Conservation (phyloP, 2,888 invertebrate genomes). For the Amphipyra berbera region DNA sequence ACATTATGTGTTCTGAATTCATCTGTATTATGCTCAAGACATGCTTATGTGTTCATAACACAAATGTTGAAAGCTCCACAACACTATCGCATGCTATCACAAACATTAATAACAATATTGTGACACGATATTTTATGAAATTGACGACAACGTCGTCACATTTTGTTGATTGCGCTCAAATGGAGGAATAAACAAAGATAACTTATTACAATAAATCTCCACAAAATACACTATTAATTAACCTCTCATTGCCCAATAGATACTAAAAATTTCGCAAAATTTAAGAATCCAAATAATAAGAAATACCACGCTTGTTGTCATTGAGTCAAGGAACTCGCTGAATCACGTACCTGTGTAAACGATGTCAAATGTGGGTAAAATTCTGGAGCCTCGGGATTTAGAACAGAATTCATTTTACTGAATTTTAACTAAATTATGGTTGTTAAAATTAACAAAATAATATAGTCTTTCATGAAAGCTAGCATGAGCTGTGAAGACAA, state of each 20-base stretch:
- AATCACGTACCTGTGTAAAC: conserved; percentile 76
- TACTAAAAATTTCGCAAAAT: conserved; percentile 31
- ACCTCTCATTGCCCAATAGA: not conserved
- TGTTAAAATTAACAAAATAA: conserved; percentile 53
- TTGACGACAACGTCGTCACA: not conserved
- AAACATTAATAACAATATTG: not conserved
- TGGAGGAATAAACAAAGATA: not conserved
- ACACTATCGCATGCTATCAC: not conserved
- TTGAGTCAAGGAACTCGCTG: conserved; percentile 54
- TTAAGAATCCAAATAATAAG: conserved; percentile 11
- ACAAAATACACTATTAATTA: not conserved
- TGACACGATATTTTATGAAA: not conserved
- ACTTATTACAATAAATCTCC: not conserved
- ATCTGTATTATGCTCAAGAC: no score
- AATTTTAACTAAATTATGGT: conserved; percentile 47
- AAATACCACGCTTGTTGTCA: conserved; percentile 74
- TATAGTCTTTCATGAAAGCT: conserved; percentile 53
- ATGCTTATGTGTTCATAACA: not conserved
- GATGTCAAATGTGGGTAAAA: conserved; percentile 77
- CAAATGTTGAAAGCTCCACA: not conserved
- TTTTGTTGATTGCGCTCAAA: conserved; percentile 4
- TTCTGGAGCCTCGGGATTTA: conserved; percentile 84
- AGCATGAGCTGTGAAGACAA: conserved; percentile 60
- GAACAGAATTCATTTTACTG: conserved; percentile 76
- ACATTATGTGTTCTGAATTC: no score